Base-by-base conservation (phyloP, 1,140 invertebrate species). In the Bombus ignitus region DNA sequence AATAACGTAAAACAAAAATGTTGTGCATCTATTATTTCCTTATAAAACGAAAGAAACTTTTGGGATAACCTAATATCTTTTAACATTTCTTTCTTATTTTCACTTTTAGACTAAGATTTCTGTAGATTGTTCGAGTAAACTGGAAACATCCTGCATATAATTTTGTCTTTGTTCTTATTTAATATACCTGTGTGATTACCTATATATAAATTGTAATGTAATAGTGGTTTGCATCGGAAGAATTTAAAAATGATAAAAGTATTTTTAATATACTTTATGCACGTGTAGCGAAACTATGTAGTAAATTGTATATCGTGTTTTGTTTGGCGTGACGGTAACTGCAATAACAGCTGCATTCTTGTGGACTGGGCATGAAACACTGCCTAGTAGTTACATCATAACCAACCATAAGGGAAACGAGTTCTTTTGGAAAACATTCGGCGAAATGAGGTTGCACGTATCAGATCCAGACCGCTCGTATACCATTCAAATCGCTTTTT, bases 301-400 rank as follows among this genome's bases (percentile, higher is more conserved):
- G 32, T 62, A 53, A 81, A 59, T 73, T 73, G n/a, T 25, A 1
- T 42, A 62, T 72, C 70, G n/a, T 22, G 81, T n/a, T 75, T 32
- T 25, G 39, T 47, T 47, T 25, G 42, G 28, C 71, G 10, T 12
- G n/a, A 62, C 35, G 13, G 53, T 35, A 13, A 47, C n/a, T 44
- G 39, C 71, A 15, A 73, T 72, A 74, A 76, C 35, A n/a, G 32
- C 73, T 57, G 81, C 44, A 68, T 76, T 83, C 62, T 42, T 32
- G 28, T 5, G 37, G 72, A 53, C 35, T 10, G 62, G 28, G 13
- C 68, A 57, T 53, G 66, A 22, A 68, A 81, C 47, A 22, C 62
- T 47, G 28, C 42, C 77, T 32, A 37, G 18, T 35, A 25, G 66
- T 81, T 81, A 81, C 37, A 32, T 81, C 68, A 53, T 28, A 71